These are phyloP conservation scores for Romanogobio albipinnatus DNA, from an alignment of 2,113 vertebrate genomes.

Conservation along the genomic window DNA sequence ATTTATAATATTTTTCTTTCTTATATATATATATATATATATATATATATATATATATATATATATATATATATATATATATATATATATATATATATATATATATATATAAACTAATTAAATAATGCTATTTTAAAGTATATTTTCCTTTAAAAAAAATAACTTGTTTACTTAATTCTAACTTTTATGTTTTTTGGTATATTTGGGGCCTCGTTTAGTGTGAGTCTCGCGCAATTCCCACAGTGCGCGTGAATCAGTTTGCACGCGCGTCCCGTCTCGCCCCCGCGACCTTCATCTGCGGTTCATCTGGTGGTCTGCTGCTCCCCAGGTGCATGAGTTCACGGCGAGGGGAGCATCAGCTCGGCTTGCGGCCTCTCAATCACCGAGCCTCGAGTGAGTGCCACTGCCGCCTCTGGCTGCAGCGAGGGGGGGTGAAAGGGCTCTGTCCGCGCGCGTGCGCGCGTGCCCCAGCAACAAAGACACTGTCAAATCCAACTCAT, in stretches of 20 bases:
- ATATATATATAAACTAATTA: too few relatives aligned
- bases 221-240: constrained; percentile 30
- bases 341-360: constrained; percentile 53
- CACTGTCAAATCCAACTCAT: constrained; percentile 64
- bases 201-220: constrained; percentile 1
- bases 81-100: too few relatives aligned
- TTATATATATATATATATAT: too few relatives aligned
- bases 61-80: too few relatives aligned
- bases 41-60: too few relatives aligned
- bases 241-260: constrained; percentile 56
- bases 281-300: constrained; percentile 63
- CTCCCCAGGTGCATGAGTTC: constrained; percentile 60
- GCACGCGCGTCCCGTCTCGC: constrained; percentile 51
- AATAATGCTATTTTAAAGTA: too few relatives aligned
- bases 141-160: too few relatives aligned
- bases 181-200: background rate
- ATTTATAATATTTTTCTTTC: too few relatives aligned
- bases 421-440: constrained; percentile 40
- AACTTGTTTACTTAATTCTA: background rate
- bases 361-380: constrained; percentile 70
- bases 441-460: constrained; percentile 23
- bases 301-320: constrained; percentile 58
- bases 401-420: constrained; percentile 71
- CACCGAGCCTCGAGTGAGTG: constrained; percentile 71
- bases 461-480: constrained; percentile 64